These are phyloP conservation scores for Octodon degus DNA, from an alignment of 2,113 vertebrate genomes.

Conservation along the genomic window DNA sequence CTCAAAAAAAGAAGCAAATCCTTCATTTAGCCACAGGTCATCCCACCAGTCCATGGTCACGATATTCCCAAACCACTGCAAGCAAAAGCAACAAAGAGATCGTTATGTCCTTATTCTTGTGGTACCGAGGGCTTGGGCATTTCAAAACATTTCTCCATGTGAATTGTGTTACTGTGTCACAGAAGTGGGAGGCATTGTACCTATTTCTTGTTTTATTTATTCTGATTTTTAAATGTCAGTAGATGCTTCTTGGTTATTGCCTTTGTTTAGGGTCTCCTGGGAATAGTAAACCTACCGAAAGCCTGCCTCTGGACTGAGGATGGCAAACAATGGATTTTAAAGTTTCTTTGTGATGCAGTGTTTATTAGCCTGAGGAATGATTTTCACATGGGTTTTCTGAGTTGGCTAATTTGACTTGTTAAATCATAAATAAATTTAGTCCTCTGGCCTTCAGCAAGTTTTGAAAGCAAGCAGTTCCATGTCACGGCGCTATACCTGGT, in stretches of 20 bases:
- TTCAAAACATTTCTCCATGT: neutral
- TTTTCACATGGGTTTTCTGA: neutral
- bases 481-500: slow-evolving; percentile 90
- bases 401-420: neutral
- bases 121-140: neutral
- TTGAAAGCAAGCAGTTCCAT: neutral
- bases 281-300: neutral
- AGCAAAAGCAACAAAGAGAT: slow-evolving; percentile 65
- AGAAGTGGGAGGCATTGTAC: neutral
- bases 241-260: neutral
- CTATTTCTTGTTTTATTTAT: neutral
- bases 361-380: neutral
- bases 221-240: neutral
- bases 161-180: neutral
- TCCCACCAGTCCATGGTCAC: slow-evolving; percentile 99
- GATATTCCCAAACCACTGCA: slow-evolving; percentile 98
- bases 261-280: neutral
- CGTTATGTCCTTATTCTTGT: neutral
- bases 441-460: neutral
- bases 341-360: neutral
- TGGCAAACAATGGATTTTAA: neutral
- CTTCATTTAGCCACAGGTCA: slow-evolving; percentile 98
- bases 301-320: neutral
- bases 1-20: slow-evolving; percentile 98
- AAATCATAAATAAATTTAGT: neutral